These are phyloP conservation scores for Lineus longissimus DNA, from an alignment of 1,140 invertebrate genomes.

Conservation along the genomic window DNA sequence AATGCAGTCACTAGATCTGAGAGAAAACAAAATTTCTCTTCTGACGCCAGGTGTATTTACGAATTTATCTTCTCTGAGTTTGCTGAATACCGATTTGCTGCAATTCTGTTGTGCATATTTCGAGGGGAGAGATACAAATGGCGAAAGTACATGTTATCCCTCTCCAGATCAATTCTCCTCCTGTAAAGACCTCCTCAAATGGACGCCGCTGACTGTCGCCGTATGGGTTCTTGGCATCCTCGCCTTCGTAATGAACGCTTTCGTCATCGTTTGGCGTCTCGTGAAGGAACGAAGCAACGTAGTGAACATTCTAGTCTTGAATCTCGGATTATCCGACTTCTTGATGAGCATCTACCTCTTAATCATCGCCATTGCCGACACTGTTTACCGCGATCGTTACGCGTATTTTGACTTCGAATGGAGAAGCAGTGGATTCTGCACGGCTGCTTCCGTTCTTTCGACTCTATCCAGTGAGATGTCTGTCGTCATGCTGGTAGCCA, in stretches of 20 bases:
- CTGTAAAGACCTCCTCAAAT: conserved; percentile 23
- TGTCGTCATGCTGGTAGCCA: conserved; percentile 31
- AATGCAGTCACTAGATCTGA: background rate
- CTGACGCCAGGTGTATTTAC: conserved; percentile 7
- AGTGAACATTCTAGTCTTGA: conserved; percentile 29
- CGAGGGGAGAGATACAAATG: no score
- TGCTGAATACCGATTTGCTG: conserved; percentile 8
- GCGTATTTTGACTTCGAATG: conserved; percentile 28
- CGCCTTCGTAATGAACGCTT: conserved; percentile 25
- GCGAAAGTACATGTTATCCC: conserved; percentile 17
- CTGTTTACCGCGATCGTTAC: conserved; percentile 29
- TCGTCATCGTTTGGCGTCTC: conserved; percentile 23
- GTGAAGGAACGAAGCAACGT: conserved; percentile 8
- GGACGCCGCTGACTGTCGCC: conserved; percentile 11
- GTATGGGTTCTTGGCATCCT: conserved; percentile 23
- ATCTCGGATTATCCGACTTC: conserved; percentile 37
- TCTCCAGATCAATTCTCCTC: conserved; percentile 24
- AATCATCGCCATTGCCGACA: conserved; percentile 34
- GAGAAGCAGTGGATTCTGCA: conserved; percentile 30
- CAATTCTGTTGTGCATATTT: background rate
- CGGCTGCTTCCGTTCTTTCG: conserved; percentile 30
- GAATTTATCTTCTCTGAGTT: background rate
- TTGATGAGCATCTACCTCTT: conserved; percentile 41
- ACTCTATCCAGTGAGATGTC: conserved; percentile 34
- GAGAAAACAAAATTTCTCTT: background rate